Evolutionary conservation across 2,888 invertebrate genomes (phyloP), one percentile per base, ranked within the genome.

Genomic region (Apotomis betuletana): DNA sequence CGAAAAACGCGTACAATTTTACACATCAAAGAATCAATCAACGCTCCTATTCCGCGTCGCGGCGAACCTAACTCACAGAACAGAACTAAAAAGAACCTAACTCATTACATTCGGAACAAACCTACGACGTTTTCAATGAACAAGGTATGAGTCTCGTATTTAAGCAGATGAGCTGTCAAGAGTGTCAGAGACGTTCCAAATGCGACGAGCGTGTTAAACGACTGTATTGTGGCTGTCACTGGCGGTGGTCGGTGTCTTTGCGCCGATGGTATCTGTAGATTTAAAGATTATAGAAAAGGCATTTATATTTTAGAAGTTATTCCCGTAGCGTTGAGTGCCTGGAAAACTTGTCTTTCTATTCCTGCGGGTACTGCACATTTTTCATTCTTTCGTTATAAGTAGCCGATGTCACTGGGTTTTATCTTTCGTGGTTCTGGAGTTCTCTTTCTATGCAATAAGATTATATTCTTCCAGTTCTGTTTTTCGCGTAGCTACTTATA

Each of bases 161-260:
- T 77, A 79, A 82, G 81, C 83, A 82, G 82, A 82, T 82, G 83
- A 89, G 86, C 90, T 90, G 92, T 92, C 92, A 90, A 82, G 41
- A 41, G 41, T 41, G 41, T 41, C 41, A 41, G 87, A 85, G 80
- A 85, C 85, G 84, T 82, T 85, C 89, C 85, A 83, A 90, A 89
- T 85, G 87, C 87, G 91, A 89, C 86, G 89, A 91, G 91, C 92
- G 90, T 91, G 89, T 90, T 91, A 91, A 91, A 92, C 90, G 90
- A 87, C 85, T 86, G 89, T 87, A 90, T 92, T 92, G 91, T 92
- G 85, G 84, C 89, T 89, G 90, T 90, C 90, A 88, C 88, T 79
- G 85, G 86, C 75, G 75, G 80, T 78, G 79, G 86, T 81, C 88
- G 90, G 88, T 86, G 80, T 86, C 90, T 90, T 90, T 89, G 86